phyloP scores from a whole-genome alignment of 2,888 invertebrate genomes.

The Drosophila lacicola region DNA sequence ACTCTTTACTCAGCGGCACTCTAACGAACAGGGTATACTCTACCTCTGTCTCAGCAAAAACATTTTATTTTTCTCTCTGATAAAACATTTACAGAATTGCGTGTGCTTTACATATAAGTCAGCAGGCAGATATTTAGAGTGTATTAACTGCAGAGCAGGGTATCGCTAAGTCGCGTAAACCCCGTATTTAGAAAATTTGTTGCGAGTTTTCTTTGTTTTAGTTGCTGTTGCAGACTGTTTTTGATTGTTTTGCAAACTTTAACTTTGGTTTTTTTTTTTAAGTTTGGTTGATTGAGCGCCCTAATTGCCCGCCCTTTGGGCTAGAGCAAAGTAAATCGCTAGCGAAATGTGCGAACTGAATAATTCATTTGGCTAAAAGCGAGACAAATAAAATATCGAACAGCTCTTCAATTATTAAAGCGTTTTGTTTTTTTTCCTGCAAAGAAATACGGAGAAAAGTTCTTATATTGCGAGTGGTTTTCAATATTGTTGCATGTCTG shows the following conservation, averaged over 20 bases:
- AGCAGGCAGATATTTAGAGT: neutral
- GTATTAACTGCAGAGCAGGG: too few relatives aligned
- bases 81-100: too few relatives aligned
- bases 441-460: neutral
- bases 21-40: too few relatives aligned
- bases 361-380: constrained; percentile 1
- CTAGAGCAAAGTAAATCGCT: neutral
- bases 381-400: neutral
- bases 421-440: neutral
- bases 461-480: neutral
- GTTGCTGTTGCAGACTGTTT: constrained; percentile 3
- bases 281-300: neutral
- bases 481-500: constrained; percentile 7
- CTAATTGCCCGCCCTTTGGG: neutral
- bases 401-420: constrained; percentile 14
- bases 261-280: neutral
- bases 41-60: too few relatives aligned
- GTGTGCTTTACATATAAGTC: neutral
- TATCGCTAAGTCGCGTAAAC: neutral
- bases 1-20: too few relatives aligned
- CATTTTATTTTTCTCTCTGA: too few relatives aligned
- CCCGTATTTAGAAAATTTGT: neutral
- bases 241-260: constrained; percentile 7
- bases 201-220: neutral
- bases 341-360: constrained; percentile 1